These are phyloP conservation scores for Thysanoteuthis rhombus DNA, from an alignment of 2,888 invertebrate species.

Conservation along the genomic window DNA sequence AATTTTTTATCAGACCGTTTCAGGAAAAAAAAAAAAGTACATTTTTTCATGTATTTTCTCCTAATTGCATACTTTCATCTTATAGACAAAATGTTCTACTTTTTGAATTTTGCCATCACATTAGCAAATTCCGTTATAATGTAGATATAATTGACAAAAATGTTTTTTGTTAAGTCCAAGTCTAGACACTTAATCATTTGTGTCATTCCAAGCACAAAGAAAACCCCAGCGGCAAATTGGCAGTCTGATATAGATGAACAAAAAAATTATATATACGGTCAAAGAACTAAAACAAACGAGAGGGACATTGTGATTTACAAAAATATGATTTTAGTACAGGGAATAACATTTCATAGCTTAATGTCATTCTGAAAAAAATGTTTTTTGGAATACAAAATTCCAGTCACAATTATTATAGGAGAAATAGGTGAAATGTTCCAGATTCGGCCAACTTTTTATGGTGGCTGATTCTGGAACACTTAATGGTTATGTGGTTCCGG, in stretches of 20 bases:
- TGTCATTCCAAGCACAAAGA: too few species aligned
- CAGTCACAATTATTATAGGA: neutral
- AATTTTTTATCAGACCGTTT: too few species aligned
- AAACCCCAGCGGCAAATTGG: neutral
- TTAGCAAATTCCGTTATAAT: too few species aligned
- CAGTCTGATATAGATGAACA: neutral
- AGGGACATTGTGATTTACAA: neutral
- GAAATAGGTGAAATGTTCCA: neutral
- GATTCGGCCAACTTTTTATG: neutral
- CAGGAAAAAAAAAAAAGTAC: too few species aligned
- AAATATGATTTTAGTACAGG: neutral
- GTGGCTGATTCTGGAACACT: neutral
- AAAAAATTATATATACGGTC: neutral
- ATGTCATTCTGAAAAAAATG: neutral
- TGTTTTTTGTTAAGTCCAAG: too few species aligned
- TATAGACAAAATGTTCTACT: too few species aligned
- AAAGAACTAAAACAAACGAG: neutral
- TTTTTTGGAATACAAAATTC: neutral
- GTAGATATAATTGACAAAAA: too few species aligned
- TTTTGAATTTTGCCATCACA: too few species aligned
- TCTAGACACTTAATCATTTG: too few species aligned
- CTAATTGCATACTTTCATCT: too few species aligned
- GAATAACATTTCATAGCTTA: neutral
- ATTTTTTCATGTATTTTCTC: too few species aligned
- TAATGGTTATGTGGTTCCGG: neutral